These are phyloP conservation scores for Barypeithes pellucidus DNA, from an alignment of 2,888 invertebrate genomes.

Conservation along the genomic window DNA sequence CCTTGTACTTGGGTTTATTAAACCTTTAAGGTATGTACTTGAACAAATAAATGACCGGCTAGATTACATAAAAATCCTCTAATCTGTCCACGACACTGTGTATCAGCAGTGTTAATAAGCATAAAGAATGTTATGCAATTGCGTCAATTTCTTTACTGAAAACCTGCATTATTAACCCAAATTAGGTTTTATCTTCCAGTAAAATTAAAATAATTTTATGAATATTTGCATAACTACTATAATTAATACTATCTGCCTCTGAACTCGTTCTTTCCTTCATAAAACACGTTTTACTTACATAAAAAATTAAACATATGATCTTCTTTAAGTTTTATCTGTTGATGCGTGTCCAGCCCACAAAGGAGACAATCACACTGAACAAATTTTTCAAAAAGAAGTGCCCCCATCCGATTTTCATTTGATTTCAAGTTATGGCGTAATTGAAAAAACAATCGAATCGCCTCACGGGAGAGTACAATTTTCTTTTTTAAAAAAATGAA, in stretches of 20 bases:
- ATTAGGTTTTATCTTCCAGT: slow-evolving; percentile 11
- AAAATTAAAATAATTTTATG: slow-evolving; percentile 28
- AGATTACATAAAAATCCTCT: neutral
- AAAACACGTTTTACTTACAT: slow-evolving; percentile 20
- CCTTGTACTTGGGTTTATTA: too few species aligned
- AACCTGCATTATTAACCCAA: slow-evolving; percentile 22
- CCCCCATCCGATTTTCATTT: too few species aligned
- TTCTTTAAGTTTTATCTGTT: slow-evolving; percentile 23
- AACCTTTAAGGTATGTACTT: too few species aligned
- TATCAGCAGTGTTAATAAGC: neutral
- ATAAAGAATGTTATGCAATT: slow-evolving; percentile 14
- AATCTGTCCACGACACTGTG: neutral
- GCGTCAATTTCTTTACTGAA: neutral
- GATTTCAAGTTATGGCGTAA: too few species aligned
- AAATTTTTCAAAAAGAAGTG: neutral
- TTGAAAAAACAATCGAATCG: too few species aligned
- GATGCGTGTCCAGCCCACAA: slow-evolving; percentile 1
- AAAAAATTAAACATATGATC: slow-evolving; percentile 24
- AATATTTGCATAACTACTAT: slow-evolving; percentile 39
- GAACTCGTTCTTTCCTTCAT: slow-evolving; percentile 12
- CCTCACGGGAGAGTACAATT: too few species aligned
- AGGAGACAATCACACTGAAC: neutral
- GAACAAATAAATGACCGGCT: too few species aligned
- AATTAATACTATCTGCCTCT: slow-evolving; percentile 19
- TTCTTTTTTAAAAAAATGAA: too few species aligned